Percentiles rank a stretch among this genome's conserved stretches.
Conservation (phyloP, 2,888 invertebrate genomes). For the Endomychus coccineus region DNA sequence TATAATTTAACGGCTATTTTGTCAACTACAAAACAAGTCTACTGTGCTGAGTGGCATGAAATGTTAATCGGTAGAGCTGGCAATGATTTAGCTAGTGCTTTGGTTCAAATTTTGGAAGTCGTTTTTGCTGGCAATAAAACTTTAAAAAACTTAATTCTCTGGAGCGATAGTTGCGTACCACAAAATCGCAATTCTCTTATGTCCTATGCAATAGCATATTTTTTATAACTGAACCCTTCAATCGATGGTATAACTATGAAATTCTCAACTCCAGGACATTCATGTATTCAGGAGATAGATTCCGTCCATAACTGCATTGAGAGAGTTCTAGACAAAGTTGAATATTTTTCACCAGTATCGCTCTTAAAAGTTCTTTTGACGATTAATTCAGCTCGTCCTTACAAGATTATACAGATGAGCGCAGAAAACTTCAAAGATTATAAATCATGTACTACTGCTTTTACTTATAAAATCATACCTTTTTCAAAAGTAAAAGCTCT, state of each 20-base stretch:
- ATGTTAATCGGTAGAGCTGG: slow-evolving; percentile 20
- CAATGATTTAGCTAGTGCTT: slow-evolving; percentile 24
- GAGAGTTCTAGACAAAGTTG: slow-evolving; percentile 13
- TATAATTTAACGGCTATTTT: slow-evolving; percentile 28
- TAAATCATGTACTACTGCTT: slow-evolving; percentile 11
- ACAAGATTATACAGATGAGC: slow-evolving; percentile 17
- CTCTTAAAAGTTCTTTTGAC: slow-evolving; percentile 16
- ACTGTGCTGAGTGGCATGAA: slow-evolving; percentile 16
- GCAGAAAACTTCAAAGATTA: slow-evolving; percentile 11
- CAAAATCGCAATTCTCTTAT: slow-evolving; percentile 23
- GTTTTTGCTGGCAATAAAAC: slow-evolving; percentile 19
- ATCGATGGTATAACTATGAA: slow-evolving; percentile 20
- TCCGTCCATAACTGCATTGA: slow-evolving; percentile 18
- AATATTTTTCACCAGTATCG: slow-evolving; percentile 19
- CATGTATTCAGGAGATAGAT: slow-evolving; percentile 25
- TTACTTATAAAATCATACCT: slow-evolving; percentile 13
- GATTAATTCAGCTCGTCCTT: slow-evolving; percentile 13
- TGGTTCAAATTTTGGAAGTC: slow-evolving; percentile 21
- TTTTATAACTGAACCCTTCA: slow-evolving; percentile 16
- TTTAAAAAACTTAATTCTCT: slow-evolving; percentile 18
- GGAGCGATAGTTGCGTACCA: slow-evolving; percentile 32
- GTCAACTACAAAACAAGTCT: slow-evolving; percentile 26
- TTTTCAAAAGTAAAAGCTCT: slow-evolving; percentile 16
- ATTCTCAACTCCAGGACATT: slow-evolving; percentile 27
- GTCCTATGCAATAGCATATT: slow-evolving; percentile 14